Conservation (phyloP, 2,113 vertebrate genomes). For the Prietella phreatophila region DNA sequence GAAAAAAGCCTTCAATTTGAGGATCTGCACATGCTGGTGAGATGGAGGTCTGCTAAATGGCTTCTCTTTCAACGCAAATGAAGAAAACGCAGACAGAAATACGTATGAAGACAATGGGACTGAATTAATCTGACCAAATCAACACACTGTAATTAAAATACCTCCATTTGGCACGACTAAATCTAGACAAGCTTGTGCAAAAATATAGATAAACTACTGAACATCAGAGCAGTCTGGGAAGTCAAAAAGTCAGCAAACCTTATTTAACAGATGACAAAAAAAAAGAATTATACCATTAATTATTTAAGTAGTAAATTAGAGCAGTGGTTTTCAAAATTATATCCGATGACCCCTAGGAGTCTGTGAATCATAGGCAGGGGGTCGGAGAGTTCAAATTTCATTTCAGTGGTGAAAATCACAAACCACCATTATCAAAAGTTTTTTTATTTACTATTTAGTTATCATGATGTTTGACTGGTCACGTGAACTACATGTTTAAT, state of each 20-base stretch:
- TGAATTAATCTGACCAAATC: conserved; percentile 42
- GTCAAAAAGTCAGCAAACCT: background rate
- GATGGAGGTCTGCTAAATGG: conserved; percentile 40
- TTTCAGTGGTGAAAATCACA: background rate
- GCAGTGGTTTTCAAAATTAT: background rate
- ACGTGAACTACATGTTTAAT: background rate
- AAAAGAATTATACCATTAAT: background rate
- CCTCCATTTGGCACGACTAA: conserved; percentile 2
- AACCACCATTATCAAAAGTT: background rate
- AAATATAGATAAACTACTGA: background rate
- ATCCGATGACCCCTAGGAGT: background rate
- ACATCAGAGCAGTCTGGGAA: background rate
- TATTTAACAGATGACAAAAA: background rate
- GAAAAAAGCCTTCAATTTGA: conserved; percentile 34
- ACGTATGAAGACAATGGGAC: conserved; percentile 18
- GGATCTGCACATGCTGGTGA: conserved; percentile 24
- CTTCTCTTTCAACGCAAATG: conserved; percentile 51
- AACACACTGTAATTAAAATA: conserved; percentile 27
- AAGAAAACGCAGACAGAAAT: conserved; percentile 50
- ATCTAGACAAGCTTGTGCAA: background rate
- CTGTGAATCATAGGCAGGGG: background rate
- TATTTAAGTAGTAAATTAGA: background rate
- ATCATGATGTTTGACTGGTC: background rate
- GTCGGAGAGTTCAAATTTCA: background rate
- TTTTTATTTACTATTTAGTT: background rate